Conservation (phyloP, 2,888 invertebrate species). For the Pachliopta kotzebuea region DNA sequence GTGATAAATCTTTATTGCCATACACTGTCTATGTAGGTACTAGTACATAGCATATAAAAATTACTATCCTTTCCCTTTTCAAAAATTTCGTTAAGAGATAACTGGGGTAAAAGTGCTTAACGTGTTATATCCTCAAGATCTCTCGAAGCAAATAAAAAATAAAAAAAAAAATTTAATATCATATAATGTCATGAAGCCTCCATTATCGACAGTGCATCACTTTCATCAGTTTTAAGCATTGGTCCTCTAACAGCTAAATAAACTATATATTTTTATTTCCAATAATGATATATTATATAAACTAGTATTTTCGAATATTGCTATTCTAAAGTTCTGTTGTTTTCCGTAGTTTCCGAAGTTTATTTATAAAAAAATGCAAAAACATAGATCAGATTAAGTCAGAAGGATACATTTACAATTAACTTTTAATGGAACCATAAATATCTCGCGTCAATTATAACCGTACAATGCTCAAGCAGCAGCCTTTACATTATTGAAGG, state of each 20-base stretch:
- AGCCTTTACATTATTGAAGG: background rate
- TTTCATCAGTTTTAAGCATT: background rate
- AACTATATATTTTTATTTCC: background rate
- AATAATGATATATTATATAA: background rate
- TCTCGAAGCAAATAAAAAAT: no score
- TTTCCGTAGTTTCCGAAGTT: no score
- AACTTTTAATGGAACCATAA: background rate
- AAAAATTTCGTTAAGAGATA: no score
- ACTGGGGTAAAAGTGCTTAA: no score
- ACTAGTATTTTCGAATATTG: background rate
- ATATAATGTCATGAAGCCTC: background rate
- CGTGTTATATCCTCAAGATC: no score
- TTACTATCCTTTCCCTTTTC: no score
- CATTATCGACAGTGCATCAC: background rate
- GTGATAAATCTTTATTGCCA: no score
- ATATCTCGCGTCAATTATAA: background rate
- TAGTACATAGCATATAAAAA: no score
- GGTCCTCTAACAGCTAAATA: background rate
- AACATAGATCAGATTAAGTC: no score
- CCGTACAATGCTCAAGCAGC: background rate
- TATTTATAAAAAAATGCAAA: background rate
- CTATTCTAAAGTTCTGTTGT: no score
- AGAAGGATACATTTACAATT: background rate
- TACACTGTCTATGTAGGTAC: no score
- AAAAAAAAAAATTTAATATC: no score